Conservation (phyloP, 1,140 invertebrate genomes). For the Drosophila pandora region DNA sequence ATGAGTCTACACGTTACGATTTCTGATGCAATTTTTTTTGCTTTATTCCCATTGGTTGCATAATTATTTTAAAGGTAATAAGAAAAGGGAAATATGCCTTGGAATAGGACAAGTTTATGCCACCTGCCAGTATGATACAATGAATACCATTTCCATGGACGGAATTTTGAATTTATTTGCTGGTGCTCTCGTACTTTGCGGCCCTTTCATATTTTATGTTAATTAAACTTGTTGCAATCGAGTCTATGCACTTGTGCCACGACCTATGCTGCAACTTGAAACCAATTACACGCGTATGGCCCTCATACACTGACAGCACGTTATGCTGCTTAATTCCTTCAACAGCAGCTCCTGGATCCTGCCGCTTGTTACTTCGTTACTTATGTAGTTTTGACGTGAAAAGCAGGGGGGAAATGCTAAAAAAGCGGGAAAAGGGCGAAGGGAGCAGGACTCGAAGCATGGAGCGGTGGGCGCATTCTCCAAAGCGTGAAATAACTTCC, state of each 20-base stretch:
- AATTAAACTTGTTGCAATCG: conserved; percentile 76
- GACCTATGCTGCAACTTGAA: conserved; percentile 64
- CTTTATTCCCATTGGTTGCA: conserved; percentile 29
- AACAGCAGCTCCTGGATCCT: conserved; percentile 19
- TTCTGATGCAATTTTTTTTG: conserved; percentile 31
- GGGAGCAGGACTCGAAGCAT: conserved; percentile 5
- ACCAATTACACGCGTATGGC: conserved; percentile 55
- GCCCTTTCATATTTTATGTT: conserved; percentile 76
- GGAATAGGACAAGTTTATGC: background rate
- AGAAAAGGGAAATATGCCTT: conserved; percentile 4
- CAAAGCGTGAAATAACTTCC: conserved; percentile 81
- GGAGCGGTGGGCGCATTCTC: conserved; percentile 20
- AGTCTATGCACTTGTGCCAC: conserved; percentile 10
- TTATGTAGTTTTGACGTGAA: conserved; percentile 65
- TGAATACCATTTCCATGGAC: conserved; percentile 37
- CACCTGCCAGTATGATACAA: conserved; percentile 41
- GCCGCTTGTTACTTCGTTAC: conserved; percentile 69
- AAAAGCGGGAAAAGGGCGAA: conserved; percentile 4
- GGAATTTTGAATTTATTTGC: conserved; percentile 60
- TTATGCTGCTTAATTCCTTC: conserved; percentile 72
- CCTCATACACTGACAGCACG: conserved; percentile 60
- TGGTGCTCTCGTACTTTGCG: conserved; percentile 8
- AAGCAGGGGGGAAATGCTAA: background rate
- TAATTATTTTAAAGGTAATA: background rate
- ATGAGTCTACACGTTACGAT: conserved; percentile 53